Evolutionary conservation across 1,140 invertebrate species (phyloP).

Genomic region (Proctacanthus coquilletti): DNA sequence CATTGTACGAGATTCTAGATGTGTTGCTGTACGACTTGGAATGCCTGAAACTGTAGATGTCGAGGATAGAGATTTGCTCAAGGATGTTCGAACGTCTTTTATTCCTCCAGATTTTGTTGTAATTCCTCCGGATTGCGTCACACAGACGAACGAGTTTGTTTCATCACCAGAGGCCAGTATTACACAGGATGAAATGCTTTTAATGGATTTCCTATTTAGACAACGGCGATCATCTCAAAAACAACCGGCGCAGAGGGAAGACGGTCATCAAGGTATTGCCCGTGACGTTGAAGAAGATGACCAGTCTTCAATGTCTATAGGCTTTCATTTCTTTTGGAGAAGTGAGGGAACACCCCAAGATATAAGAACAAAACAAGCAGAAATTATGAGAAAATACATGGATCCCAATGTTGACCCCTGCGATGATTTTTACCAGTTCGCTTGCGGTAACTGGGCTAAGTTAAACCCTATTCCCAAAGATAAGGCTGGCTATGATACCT

Average conservation of each 20-base stretch:
- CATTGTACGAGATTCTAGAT: constrained; percentile 12
- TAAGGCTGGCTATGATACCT: constrained; percentile 64
- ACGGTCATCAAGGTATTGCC: no score
- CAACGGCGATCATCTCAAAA: no score
- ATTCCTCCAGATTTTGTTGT: constrained; percentile 15
- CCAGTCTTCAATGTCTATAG: no score
- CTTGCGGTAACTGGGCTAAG: constrained; percentile 75
- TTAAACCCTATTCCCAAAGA: constrained; percentile 73
- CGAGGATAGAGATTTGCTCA: constrained; percentile 25
- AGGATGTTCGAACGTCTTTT: constrained; percentile 27
- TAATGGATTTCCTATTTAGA: no score
- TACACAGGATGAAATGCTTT: no score
- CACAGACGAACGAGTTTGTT: no score
- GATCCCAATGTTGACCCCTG: constrained; percentile 65
- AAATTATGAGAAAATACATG: constrained; percentile 64
- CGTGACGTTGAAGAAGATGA: no score
- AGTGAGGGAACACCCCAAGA: constrained; percentile 31
- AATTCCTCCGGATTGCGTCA: constrained; percentile 19
- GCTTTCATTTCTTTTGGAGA: constrained; percentile 35
- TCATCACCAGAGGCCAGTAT: no score
- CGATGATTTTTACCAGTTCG: constrained; percentile 79
- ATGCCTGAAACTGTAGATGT: constrained; percentile 19
- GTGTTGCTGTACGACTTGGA: constrained; percentile 17
- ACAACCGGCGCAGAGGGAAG: no score
- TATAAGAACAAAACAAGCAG: constrained; percentile 36